These are phyloP conservation scores for Dromaius novaehollandiae DNA, from an alignment of 2,113 vertebrate species.

Conservation along the genomic window DNA sequence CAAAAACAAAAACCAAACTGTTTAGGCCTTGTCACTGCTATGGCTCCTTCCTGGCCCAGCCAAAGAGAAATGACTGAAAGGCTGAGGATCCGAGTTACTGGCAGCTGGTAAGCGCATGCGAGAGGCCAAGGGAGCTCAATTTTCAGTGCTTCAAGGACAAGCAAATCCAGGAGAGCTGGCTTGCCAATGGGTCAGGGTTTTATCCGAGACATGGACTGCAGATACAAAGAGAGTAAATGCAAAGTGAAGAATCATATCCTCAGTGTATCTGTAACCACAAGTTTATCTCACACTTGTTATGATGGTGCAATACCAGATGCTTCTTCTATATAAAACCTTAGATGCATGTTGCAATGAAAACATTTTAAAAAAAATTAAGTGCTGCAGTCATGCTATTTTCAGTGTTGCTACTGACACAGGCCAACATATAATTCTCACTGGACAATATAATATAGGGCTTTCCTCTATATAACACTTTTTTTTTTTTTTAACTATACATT, in stretches of 20 bases:
- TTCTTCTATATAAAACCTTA: not conserved
- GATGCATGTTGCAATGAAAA: rapidly evolving
- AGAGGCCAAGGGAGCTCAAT: not conserved
- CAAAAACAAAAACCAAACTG: not conserved
- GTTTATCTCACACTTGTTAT: rapidly evolving
- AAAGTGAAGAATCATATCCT: not conserved
- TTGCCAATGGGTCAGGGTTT: not conserved
- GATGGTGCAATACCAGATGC: not conserved
- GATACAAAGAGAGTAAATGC: not conserved
- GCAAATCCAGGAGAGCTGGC: not conserved
- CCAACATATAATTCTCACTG: not conserved
- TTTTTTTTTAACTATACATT: not conserved
- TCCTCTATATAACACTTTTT: not conserved
- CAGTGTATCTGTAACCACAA: rapidly evolving
- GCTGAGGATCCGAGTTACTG: not conserved
- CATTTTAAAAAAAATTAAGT: not conserved
- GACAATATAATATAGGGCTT: not conserved
- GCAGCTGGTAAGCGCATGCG: not conserved
- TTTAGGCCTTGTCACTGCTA: not conserved
- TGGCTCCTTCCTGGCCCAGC: not conserved
- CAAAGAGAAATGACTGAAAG: not conserved
- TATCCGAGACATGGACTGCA: rapidly evolving
- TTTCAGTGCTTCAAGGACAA: not conserved
- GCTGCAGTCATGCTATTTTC: not conserved
- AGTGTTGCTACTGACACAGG: not conserved